Percentiles rank a stretch among this genome's conserved stretches.
phyloP scores from a whole-genome alignment of 2,888 invertebrate species.

The Apodemia zela region DNA sequence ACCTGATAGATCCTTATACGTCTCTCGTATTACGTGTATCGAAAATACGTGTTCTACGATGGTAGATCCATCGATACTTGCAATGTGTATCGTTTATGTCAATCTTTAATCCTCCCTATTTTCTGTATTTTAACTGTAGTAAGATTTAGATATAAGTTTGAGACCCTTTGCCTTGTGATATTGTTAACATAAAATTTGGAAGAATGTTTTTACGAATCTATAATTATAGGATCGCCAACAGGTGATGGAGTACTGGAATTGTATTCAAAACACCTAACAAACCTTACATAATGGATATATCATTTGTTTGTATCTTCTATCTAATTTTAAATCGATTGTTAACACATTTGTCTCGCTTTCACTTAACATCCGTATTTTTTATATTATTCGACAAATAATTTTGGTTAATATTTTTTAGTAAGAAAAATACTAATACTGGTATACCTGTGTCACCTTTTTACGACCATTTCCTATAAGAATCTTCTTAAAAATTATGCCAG shows the following conservation, averaged over 20 bases:
- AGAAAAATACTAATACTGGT: no score
- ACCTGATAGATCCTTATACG: no score
- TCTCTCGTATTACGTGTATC: no score
- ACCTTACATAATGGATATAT: neutral
- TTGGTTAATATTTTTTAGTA: neutral
- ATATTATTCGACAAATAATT: neutral
- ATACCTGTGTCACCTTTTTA: no score
- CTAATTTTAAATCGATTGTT: conserved; percentile 10
- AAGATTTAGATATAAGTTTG: conserved; percentile 37
- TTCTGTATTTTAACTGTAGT: no score
- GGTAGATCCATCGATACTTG: no score
- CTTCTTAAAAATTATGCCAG: no score
- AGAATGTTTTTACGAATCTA: conserved; percentile 56
- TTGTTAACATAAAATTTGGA: conserved; percentile 44
- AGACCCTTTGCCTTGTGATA: conserved; percentile 34
- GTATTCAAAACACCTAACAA: conserved; percentile 20
- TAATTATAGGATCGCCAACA: conserved; percentile 60
- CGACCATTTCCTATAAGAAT: no score
- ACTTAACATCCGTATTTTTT: neutral
- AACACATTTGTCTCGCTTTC: conserved; percentile 12
- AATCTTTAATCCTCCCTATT: no score
- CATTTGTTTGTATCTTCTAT: conserved; percentile 12
- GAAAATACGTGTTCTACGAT: no score
- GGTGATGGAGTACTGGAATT: conserved; percentile 47
- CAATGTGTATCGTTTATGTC: no score